A percentile compares a stretch with the other conserved stretches of the same genome.
Evolutionary conservation across 2,113 vertebrate species (phyloP).

Genomic region (Haemorhous mexicanus): DNA sequence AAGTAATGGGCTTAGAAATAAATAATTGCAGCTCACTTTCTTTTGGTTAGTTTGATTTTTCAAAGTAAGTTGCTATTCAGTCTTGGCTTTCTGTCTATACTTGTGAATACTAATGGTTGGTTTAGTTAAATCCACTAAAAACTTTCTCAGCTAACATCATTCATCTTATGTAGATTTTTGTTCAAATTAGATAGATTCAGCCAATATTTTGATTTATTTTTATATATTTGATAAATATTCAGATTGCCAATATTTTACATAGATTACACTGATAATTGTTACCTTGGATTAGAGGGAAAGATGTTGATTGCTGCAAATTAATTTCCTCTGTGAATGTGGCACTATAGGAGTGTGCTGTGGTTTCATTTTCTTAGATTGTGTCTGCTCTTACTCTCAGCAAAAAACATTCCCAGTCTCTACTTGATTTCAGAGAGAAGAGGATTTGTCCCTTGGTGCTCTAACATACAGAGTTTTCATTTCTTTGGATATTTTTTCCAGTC

Average conservation of each 20-base stretch:
- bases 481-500: slow-evolving; percentile 10
- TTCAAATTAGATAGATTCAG: not conserved
- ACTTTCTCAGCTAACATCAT: not conserved
- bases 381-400: not conserved
- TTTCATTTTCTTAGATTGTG: not conserved
- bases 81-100: not conserved
- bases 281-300: not conserved
- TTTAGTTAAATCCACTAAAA: not conserved
- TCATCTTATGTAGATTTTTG: not conserved
- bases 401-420: not conserved
- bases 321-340: not conserved
- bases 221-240: not conserved
- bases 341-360: not conserved
- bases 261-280: not conserved
- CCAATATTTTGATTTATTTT: not conserved
- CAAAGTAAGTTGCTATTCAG: not conserved
- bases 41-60: not conserved
- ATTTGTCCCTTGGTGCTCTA: not conserved
- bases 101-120: not conserved
- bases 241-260: not conserved
- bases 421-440: not conserved
- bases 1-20: not conserved
- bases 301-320: not conserved
- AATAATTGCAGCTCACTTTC: not conserved
- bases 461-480: slow-evolving; percentile 15